Base-by-base conservation (phyloP, 2,797 vertebrate genomes). In the Sarcophilus harrisii region DNA sequence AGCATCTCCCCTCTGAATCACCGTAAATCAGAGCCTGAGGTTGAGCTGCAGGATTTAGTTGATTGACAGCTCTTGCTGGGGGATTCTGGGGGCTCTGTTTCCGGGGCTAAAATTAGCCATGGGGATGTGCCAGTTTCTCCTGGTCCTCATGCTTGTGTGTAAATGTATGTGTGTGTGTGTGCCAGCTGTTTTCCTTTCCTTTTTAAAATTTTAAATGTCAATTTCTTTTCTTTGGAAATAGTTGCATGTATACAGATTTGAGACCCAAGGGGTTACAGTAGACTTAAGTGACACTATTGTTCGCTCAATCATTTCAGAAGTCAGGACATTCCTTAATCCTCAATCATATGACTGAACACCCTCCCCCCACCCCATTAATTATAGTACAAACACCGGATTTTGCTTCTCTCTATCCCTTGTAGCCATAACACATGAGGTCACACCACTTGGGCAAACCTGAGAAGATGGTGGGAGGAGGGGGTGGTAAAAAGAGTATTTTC, bases 41-140 rank as follows among this genome's bases (percentile, higher is more conserved):
- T 95, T 98, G 99, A 99, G 98, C 98, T 98, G 98, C 98, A 99
- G 99, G 99, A 98, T 99, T 99, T 98, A 98, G 98, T 98, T 99
- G 99, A 99, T 98, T 98, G 97, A 95, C 97, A 96, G 93, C 59
- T 57, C 29, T 95, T 94, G 94, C 95, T 94, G 94, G 62, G 93
- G 91, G 92, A 94, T 96, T 94, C 93, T 91, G 94, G 94, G 91
- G 96, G 93, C 91, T 94, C 92, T 58, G 5, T 92, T 96, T 92
- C 95, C 93, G 66, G 92, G 91, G 93, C 97, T 97, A 97, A 97
- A 96, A 62, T 18, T 38, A 60, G 91, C 95, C 93, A 49, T 91
- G 92, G 93, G 92, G 97, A 45, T 92, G 54, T 62, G 1, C 58
- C 54, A 0, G 24, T 87, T 0, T 28, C 3, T 94, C 24, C 57